Conservation (phyloP, 2,888 invertebrate genomes). For the Cistogaster globosa region DNA sequence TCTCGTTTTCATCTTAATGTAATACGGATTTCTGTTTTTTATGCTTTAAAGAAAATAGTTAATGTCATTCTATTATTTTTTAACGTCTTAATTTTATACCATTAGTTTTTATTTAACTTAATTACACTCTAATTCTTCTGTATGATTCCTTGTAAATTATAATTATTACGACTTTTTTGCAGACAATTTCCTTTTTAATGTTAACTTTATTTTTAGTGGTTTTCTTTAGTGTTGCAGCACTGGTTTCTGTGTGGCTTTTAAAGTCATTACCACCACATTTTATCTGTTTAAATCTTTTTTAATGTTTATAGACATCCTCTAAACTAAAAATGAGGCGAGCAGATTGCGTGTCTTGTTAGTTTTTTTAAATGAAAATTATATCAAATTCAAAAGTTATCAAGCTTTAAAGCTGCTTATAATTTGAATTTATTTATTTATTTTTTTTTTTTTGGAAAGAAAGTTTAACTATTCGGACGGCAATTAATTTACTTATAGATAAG, state of each 20-base stretch:
- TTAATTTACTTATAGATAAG: no score
- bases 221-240: constrained; percentile 1
- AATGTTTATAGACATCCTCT: not conserved
- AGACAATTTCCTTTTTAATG: constrained; percentile 58
- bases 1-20: constrained; percentile 2
- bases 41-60: constrained; percentile 32
- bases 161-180: constrained; percentile 45
- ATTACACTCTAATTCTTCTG: constrained; percentile 10
- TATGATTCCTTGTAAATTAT: constrained; percentile 8
- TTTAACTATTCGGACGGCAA: no score
- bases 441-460: no score
- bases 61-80: constrained; percentile 57
- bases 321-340: constrained; percentile 10
- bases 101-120: constrained; percentile 63
- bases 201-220: constrained; percentile 54
- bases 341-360: not conserved
- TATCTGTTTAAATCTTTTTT: constrained; percentile 42
- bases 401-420: no score
- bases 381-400: no score
- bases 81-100: constrained; percentile 48
- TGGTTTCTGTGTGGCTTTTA: not conserved
- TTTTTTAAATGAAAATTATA: no score
- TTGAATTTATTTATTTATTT: no score
- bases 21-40: constrained; percentile 12
- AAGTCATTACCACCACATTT: constrained; percentile 34